These are phyloP conservation scores for Phyllotreta cruciferae DNA, from an alignment of 2,888 invertebrate species.

Conservation along the genomic window DNA sequence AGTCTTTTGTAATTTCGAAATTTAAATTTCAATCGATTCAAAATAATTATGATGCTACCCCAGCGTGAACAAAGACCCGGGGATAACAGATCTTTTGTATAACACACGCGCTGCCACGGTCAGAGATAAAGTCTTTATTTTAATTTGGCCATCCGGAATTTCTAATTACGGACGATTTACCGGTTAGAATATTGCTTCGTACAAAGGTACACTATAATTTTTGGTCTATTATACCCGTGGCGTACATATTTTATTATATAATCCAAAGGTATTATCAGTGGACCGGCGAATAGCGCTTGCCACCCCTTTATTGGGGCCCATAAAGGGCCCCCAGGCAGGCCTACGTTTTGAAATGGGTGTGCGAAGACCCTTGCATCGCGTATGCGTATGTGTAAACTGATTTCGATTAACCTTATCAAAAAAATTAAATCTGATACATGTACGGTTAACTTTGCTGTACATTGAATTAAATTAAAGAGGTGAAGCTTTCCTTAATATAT, in stretches of 20 bases:
- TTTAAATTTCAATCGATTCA: conserved; percentile 3
- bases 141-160: conserved; percentile 26
- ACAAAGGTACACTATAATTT: conserved; percentile 45
- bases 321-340: conserved; percentile 45
- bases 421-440: too few relatives aligned
- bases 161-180: conserved; percentile 29
- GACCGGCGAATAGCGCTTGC: conserved; percentile 39
- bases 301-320: conserved; percentile 37
- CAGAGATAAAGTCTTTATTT: conserved; percentile 26
- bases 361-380: neutral
- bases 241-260: conserved; percentile 49
- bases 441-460: too few relatives aligned
- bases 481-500: too few relatives aligned
- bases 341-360: conserved; percentile 15
- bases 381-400: neutral
- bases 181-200: conserved; percentile 30
- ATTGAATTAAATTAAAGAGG: too few relatives aligned
- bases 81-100: conserved; percentile 19
- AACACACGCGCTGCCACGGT: neutral
- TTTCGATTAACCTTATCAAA: too few relatives aligned
- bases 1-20: too few relatives aligned
- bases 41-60: conserved; percentile 5
- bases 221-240: conserved; percentile 48
- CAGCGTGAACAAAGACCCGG: neutral
- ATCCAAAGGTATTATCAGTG: conserved; percentile 47